These are phyloP conservation scores for Malthinus flaveolus DNA, from an alignment of 2,888 invertebrate genomes.

Conservation along the genomic window DNA sequence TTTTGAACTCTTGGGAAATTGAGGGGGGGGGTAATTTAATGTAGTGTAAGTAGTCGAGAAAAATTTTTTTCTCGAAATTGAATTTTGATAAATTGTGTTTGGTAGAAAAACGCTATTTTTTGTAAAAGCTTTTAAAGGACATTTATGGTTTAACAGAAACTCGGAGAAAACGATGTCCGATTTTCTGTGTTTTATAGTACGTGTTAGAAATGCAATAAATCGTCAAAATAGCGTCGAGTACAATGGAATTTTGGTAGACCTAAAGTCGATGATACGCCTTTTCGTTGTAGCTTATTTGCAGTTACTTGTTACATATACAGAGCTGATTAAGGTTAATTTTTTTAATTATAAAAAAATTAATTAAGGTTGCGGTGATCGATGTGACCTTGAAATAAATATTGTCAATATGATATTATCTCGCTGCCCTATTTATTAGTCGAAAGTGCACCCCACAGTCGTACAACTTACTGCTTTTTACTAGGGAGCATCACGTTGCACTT, in stretches of 20 bases:
- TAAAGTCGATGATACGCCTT: constrained; percentile 55
- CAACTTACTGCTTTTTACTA: constrained; percentile 29
- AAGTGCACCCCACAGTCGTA: constrained; percentile 21
- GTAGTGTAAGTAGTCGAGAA: neutral
- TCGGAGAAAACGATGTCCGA: constrained; percentile 17
- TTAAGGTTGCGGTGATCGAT: constrained; percentile 4
- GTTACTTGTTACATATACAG: constrained; percentile 40
- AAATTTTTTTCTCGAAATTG: neutral
- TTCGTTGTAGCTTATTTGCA: constrained; percentile 50
- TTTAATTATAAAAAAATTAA: constrained; percentile 30
- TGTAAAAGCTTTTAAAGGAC: constrained; percentile 2
- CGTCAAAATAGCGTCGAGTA: constrained; percentile 54
- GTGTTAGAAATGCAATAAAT: constrained; percentile 56
- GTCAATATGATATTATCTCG: constrained; percentile 34
- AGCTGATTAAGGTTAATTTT: constrained; percentile 36
- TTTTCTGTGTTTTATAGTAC: constrained; percentile 32
- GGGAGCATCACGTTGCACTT: constrained; percentile 35
- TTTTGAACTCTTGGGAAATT: no score
- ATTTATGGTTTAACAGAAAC: constrained; percentile 9
- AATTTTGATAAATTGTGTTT: neutral
- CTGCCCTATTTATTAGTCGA: constrained; percentile 30
- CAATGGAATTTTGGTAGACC: constrained; percentile 54
- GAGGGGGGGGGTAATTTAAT: no score
- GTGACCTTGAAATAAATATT: neutral
- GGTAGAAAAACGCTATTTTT: neutral